A percentile compares a stretch with the other conserved stretches of the same genome.
phyloP scores from a whole-genome alignment of 2,888 invertebrate genomes.

The Lasioglossum figueresi region DNA sequence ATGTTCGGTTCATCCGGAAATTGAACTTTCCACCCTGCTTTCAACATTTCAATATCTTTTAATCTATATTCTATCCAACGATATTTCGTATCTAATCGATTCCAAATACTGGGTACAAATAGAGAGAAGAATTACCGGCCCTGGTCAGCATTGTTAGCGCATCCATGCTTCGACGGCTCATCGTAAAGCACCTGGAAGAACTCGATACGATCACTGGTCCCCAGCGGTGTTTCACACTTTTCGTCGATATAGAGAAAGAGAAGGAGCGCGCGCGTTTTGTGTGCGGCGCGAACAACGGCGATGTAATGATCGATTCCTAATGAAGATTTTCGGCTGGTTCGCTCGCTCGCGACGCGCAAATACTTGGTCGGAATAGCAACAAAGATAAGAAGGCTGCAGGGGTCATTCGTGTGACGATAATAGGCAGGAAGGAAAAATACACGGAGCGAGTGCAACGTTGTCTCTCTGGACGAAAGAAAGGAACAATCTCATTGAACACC shows the following conservation, averaged over 20 bases:
- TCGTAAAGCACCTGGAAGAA: constrained; percentile 21
- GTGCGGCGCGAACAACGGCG: constrained; percentile 15
- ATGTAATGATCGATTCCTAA: constrained; percentile 35
- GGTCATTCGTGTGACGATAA: constrained; percentile 65
- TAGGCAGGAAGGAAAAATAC: constrained; percentile 46
- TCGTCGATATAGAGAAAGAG: not conserved
- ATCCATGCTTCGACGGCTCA: constrained; percentile 54
- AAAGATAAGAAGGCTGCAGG: constrained; percentile 63
- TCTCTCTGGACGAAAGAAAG: not conserved
- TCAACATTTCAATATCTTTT: constrained; percentile 33
- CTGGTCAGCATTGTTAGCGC: constrained; percentile 34
- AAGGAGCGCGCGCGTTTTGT: not conserved
- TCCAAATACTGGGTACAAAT: constrained; percentile 1
- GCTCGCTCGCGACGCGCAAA: constrained; percentile 49
- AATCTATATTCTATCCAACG: not conserved
- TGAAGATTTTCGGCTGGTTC: constrained; percentile 40
- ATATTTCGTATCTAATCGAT: not conserved
- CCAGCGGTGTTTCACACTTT: not conserved
- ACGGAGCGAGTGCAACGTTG: not conserved
- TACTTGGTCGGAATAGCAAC: constrained; percentile 50
- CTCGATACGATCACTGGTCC: not conserved
- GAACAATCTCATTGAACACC: not conserved
- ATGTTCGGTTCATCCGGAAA: constrained; percentile 64
- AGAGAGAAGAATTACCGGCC: constrained; percentile 57
- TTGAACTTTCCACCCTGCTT: constrained; percentile 66